These are phyloP conservation scores for Pseudolycoriella hygida DNA, from an alignment of 2,888 invertebrate species.

Conservation along the genomic window DNA sequence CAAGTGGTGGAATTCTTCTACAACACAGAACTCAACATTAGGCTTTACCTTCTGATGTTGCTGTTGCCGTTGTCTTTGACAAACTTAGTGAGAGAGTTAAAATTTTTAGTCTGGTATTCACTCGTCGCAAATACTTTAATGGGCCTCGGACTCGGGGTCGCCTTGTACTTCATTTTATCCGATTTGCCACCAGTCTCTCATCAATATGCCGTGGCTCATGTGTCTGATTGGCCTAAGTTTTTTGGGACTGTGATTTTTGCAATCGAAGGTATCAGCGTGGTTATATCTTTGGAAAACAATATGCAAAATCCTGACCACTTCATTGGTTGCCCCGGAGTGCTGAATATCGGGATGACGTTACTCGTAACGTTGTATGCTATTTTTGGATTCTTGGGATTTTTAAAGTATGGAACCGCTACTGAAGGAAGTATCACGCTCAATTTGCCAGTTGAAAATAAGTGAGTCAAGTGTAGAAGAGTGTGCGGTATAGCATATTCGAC, in stretches of 20 bases:
- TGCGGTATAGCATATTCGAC: not conserved
- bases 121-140: slow-evolving; percentile 84
- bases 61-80: slow-evolving; percentile 52
- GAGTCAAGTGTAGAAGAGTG: slow-evolving; percentile 23
- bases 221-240: slow-evolving; percentile 57
- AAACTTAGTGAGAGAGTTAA: slow-evolving; percentile 63
- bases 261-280: too few relatives aligned
- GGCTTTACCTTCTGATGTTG: slow-evolving; percentile 34
- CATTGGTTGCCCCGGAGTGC: too few relatives aligned
- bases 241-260: slow-evolving; percentile 38
- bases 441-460: slow-evolving; percentile 37
- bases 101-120: slow-evolving; percentile 80
- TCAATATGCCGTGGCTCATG: slow-evolving; percentile 35
- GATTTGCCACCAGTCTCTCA: slow-evolving; percentile 38
- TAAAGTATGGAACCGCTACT: too few relatives aligned
- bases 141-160: slow-evolving; percentile 70
- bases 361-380: too few relatives aligned
- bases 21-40: slow-evolving; percentile 23
- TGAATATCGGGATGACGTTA: too few relatives aligned
- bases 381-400: too few relatives aligned
- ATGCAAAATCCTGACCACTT: too few relatives aligned
- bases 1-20: slow-evolving; percentile 47
- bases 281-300: too few relatives aligned
- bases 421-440: too few relatives aligned
- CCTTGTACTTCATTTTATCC: slow-evolving; percentile 71